Base-by-base conservation (phyloP, 2,797 vertebrate genomes). In the Meriones psammophilus region DNA sequence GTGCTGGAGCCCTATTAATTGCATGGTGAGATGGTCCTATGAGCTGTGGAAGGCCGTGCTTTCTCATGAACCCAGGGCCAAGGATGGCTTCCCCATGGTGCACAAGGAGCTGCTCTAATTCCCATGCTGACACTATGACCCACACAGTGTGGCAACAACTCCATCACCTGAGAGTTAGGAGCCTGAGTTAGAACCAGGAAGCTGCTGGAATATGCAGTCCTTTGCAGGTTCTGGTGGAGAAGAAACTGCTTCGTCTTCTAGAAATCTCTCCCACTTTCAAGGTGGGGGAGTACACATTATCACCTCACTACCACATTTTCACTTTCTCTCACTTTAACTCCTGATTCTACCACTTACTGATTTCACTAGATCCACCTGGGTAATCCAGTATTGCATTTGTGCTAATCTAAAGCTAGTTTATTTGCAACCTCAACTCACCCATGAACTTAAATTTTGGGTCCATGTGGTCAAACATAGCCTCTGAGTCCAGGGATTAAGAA, bases 51-150 rank as follows among this genome's bases (percentile, higher is more conserved):
- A 5, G 26, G 18, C 46, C 66, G 66, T 28, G 54, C 76, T 58
- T 81, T 80, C 58, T 56, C 28, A 71, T 1, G 54, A 69, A 28
- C 12, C 17, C 7, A 78, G 4, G 9, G 24, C 33, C 12, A 80
- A 80, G 15, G 78, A 56, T 2, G 5, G 26, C 73, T 88, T 89
- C 15, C 20, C 26, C 17, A 46, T 22, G 79, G 62, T 39, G 12
- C n/a, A 13, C 8, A 50, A 73, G 17, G 18, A 92, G 77, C 62
- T 88, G 28, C 71, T 73, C 36, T 33, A 46, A 73, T 73, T 95
- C 93, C 80, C 26, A 39, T 36, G 58, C 88, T 60, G 60, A 76
- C 93, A 76, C 66, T 66, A 76, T 39, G 80, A 92, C 88, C 86
- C 93, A 56, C 64, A 60, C 8, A 42, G n/a, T 4, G 2, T 12